Base-by-base conservation (phyloP, 1,140 invertebrate genomes). In the Drosophila malerkotliana region DNA sequence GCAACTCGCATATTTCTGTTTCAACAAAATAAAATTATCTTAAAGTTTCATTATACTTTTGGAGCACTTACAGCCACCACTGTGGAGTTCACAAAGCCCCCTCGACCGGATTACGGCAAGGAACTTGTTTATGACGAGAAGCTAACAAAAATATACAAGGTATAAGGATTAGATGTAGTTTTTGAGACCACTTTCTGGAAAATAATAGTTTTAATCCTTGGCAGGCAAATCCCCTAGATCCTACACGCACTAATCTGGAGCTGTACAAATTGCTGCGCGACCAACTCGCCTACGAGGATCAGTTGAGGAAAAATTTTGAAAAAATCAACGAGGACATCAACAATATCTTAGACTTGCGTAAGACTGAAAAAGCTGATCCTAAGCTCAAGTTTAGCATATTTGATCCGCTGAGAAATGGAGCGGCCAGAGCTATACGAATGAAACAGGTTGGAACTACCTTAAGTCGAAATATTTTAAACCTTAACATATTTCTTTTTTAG, bases 41-140 rank as follows among this genome's bases (percentile, higher is more conserved):
- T 96, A 0, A 92, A 94, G 54, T 96, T 94, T 87, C 95, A 96
- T 83, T 96, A 96, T 64, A 93, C 93, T 0, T 93, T 93, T 54
- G 94, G 94, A n/a, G 94, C 94, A 61, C 93, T 95, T 1, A 95
- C 95, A 0, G 94, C 95, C 54, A 93, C 94, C 1, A 95, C 93
- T 0, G 92, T 94, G 44, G 93, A 91, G 34, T 96, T 94, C 66
- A 92, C 93, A 0, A 96, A 96, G 75, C 95, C 95, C 0, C 92
- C 94, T 3, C 89, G 94, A 18, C 93, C 94, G 0, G 94, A 96
- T 69, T 94, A 94, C 57, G 95, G 95, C 1, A 94, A 95, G 10
- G 93, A 93, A 54, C 92, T 95, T 8, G 82, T 92, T 24, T 95
- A 94, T 57, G 93, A 94, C 80, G 93, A 94, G 9, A 92, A 94